phyloP scores from a whole-genome alignment of 1,140 invertebrate genomes.

The Brachionus rotundiformis region DNA sequence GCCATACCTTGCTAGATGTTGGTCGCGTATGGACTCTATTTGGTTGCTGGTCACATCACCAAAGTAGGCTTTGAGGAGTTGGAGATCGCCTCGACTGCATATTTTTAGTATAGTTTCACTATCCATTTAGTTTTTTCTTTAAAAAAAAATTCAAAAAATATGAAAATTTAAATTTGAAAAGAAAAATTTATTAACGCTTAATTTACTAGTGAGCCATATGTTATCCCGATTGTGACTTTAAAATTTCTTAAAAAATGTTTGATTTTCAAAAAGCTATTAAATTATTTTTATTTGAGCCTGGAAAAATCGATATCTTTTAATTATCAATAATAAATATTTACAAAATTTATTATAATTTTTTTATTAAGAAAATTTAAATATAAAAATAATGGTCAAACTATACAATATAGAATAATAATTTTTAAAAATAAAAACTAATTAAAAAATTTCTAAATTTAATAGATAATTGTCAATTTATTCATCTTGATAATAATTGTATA shows the following conservation, averaged over 20 bases:
- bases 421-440: too few species aligned
- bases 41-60: background rate
- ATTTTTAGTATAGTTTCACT: constrained; percentile 20
- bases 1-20: background rate
- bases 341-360: too few species aligned
- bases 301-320: background rate
- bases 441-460: too few species aligned
- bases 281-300: background rate
- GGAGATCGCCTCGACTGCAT: constrained; percentile 17
- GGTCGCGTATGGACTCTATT: constrained; percentile 16
- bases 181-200: background rate
- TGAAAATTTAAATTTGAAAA: constrained; percentile 4
- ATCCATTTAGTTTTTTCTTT: background rate
- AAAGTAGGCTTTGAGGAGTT: background rate
- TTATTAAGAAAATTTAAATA: too few species aligned
- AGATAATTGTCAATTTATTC: too few species aligned
- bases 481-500: too few species aligned
- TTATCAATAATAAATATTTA: too few species aligned
- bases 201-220: background rate
- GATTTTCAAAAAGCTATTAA: background rate
- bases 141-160: background rate
- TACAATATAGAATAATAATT: too few species aligned
- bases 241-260: background rate
- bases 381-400: too few species aligned
- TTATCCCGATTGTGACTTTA: background rate